Evolutionary conservation across 2,113 vertebrate genomes (phyloP).

Genomic region (Gobiocypris rarus): DNA sequence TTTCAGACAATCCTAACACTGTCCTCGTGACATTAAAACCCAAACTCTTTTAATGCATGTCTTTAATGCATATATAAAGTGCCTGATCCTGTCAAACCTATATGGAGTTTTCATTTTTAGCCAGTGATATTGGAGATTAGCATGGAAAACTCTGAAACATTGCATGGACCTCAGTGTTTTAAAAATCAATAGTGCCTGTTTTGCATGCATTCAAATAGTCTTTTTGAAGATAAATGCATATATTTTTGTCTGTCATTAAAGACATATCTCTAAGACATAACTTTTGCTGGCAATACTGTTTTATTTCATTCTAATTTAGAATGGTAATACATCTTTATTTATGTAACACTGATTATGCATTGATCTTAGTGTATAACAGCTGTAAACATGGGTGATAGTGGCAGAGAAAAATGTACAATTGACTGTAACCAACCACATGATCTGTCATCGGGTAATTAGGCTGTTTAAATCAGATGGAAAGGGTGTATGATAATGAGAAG

Average conservation of each 20-base stretch:
- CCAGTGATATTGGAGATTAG: constrained; percentile 51
- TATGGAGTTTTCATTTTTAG: constrained; percentile 32
- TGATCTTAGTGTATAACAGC: background rate
- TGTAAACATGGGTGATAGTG: background rate
- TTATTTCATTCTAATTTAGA: background rate
- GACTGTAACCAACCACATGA: background rate
- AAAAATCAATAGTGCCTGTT: constrained; percentile 53
- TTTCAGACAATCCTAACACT: background rate
- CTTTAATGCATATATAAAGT: constrained; percentile 58
- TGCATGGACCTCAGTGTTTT: constrained; percentile 51
- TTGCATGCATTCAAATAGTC: constrained; percentile 52
- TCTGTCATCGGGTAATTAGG: background rate
- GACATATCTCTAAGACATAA: background rate
- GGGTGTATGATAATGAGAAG: background rate
- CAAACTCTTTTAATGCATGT: constrained; percentile 48
- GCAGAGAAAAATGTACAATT: background rate
- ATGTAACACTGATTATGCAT: background rate
- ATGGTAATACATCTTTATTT: background rate
- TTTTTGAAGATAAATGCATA: constrained; percentile 45
- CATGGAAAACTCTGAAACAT: constrained; percentile 61
- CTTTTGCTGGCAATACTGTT: background rate
- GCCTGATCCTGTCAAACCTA: constrained; percentile 64
- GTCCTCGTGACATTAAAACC: background rate
- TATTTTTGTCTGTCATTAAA: constrained; percentile 73
- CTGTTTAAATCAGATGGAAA: background rate